Evolutionary conservation across 2,888 invertebrate species (phyloP), one percentile per base, ranked within the genome.

Genomic region (Pristionchus japonicus): DNA sequence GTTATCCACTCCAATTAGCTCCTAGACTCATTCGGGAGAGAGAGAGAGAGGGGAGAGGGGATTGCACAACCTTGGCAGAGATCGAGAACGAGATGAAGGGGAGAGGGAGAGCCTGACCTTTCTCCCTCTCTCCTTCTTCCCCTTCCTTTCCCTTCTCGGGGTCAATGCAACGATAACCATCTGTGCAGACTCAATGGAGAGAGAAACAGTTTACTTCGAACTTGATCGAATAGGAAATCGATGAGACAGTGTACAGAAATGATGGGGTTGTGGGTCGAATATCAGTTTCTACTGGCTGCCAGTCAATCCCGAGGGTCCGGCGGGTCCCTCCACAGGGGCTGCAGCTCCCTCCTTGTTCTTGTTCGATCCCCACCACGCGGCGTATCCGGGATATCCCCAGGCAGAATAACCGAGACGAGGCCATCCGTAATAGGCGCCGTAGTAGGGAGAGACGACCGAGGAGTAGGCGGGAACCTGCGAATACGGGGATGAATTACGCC

Each of bases 381-480:
- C 67, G 31, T 67, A 67, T 34, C 67, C 67, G 67, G 67, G 67
- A 23, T 34, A 67, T 31, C 67, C 67, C 67, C 67, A 67, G 3
- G 31, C 67, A 57, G 57, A 57, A 13, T 77, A 77, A 2, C 40
- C 77, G 27, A 77, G 77, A 34, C 77, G 40, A 37, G 77, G 77
- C 40, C 43, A 77, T n/a, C 77, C 77, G 3, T n/a, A 77, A 43
- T 77, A 77, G 43, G 77, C 77, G 0, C 77, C 77, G 43, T 77
- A 77, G 77, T 77, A 77, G 77, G 77, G 77, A 37, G 77, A 57
- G 23, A 57, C 57, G n/a, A 57, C 57, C 23, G 57, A 57, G 57
- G 57, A 77, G 23, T 77, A 77, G 43, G 77, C 77, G 77, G 77
- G 77, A 4, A 77, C 4, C 77, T 77, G 77, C 3, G 27, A 57